Evolutionary conservation across 35 echinoderm and acorn worm genomes (phyloP).

Genomic region (Stichopus chloronotus): DNA sequence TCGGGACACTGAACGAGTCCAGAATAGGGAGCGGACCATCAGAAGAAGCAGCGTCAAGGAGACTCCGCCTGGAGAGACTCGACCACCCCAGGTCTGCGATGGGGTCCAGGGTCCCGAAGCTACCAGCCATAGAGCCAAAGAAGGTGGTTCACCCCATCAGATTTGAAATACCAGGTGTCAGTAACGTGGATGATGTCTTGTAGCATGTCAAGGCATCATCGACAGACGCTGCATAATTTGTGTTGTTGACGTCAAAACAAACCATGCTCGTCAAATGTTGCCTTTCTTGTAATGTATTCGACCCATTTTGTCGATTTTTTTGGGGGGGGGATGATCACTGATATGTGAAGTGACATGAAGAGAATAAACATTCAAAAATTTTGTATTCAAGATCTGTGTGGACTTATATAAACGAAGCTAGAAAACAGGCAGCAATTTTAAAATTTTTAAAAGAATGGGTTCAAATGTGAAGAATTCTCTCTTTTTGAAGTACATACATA

Average conservation of each 20-base stretch:
- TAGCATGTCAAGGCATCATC: not conserved
- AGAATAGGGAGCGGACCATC: not conserved
- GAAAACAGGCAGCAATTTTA: no score
- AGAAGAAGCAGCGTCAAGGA: not conserved
- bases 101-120: constrained; percentile 68
- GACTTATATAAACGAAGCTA: no score
- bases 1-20: constrained; percentile 55
- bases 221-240: not conserved
- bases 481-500: no score
- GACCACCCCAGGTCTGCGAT: not conserved
- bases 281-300: no score
- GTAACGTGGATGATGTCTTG: constrained; percentile 57
- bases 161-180: constrained; percentile 64
- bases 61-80: constrained; percentile 6
- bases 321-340: no score
- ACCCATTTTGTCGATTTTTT: no score
- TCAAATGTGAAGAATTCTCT: no score
- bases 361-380: no score
- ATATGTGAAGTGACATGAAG: no score
- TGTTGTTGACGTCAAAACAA: no score
- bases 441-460: no score
- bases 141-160: constrained; percentile 59
- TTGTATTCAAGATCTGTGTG: no score
- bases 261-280: not conserved
- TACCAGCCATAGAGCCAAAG: constrained; percentile 71